Conservation (phyloP, 2,888 invertebrate genomes). For the Bhutanitis thaidina region DNA sequence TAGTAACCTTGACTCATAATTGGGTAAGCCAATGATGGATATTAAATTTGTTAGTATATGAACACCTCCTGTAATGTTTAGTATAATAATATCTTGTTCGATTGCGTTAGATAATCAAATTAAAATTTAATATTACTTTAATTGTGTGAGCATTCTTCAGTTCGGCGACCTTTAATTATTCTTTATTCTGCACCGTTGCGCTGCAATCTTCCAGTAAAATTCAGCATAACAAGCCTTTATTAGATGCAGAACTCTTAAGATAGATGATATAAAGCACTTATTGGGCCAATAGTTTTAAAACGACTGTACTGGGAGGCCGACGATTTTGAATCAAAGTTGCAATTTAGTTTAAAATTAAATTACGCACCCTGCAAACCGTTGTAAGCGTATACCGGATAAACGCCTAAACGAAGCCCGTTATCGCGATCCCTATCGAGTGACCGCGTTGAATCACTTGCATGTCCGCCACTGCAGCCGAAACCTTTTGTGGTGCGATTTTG, state of each 20-base stretch:
- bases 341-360: constrained; percentile 12
- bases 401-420: constrained; percentile 45
- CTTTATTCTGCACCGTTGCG: constrained; percentile 56
- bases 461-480: constrained; percentile 41
- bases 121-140: no score
- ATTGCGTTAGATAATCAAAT: no score
- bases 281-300: constrained; percentile 9
- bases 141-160: constrained; percentile 43
- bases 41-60: neutral
- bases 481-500: constrained; percentile 56
- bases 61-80: neutral
- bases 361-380: constrained; percentile 1
- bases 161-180: constrained; percentile 74
- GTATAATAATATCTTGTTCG: no score
- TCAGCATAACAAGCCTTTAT: constrained; percentile 75
- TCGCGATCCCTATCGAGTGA: constrained; percentile 46
- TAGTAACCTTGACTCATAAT: neutral
- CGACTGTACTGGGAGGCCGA: neutral
- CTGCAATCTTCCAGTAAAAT: constrained; percentile 77
- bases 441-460: constrained; percentile 48
- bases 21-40: neutral
- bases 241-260: constrained; percentile 41
- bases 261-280: constrained; percentile 23
- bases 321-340: neutral
- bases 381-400: constrained; percentile 51